These are phyloP conservation scores for Hyperoplus lanceolatus DNA, from an alignment of 2,797 vertebrate species.

Conservation along the genomic window DNA sequence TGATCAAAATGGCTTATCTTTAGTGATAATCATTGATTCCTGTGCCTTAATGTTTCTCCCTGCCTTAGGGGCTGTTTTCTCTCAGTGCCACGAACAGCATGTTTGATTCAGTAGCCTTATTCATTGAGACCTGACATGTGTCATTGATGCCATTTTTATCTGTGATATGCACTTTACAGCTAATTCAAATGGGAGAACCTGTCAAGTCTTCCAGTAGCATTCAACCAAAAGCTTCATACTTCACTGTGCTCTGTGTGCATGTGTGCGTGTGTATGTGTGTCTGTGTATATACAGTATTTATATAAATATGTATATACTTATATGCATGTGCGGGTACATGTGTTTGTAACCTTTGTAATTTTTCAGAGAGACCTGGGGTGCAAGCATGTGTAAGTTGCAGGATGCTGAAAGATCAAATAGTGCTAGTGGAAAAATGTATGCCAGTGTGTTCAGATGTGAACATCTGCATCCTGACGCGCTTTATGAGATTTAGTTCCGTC, in stretches of 20 bases:
- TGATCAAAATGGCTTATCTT: slow-evolving; percentile 69
- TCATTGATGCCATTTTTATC: slow-evolving; percentile 78
- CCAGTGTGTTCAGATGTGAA: slow-evolving; percentile 39
- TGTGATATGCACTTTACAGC: slow-evolving; percentile 90
- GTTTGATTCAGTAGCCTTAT: slow-evolving; percentile 81
- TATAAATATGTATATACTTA: not conserved
- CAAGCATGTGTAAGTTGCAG: slow-evolving; percentile 56
- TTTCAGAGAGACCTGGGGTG: slow-evolving; percentile 64
- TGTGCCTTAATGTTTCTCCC: slow-evolving; percentile 65
- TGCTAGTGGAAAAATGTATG: slow-evolving; percentile 31
- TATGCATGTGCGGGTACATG: slow-evolving; percentile 9
- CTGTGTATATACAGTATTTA: slow-evolving; percentile 28
- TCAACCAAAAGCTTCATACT: slow-evolving; percentile 87
- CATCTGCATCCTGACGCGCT: slow-evolving; percentile 43
- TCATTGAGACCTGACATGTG: slow-evolving; percentile 82
- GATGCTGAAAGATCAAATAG: slow-evolving; percentile 65
- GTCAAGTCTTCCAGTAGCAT: slow-evolving; percentile 85
- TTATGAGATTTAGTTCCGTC: slow-evolving; percentile 32
- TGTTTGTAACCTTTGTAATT: slow-evolving; percentile 28
- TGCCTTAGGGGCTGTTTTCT: slow-evolving; percentile 57
- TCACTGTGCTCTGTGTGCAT: slow-evolving; percentile 68
- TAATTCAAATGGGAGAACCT: slow-evolving; percentile 78
- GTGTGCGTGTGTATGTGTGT: slow-evolving; percentile 20
- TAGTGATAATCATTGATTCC: slow-evolving; percentile 62
- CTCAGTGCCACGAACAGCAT: slow-evolving; percentile 74